Evolutionary conservation across 53 echinoderm and acorn worm species (phyloP).

Genomic region (Luidia sarsii): DNA sequence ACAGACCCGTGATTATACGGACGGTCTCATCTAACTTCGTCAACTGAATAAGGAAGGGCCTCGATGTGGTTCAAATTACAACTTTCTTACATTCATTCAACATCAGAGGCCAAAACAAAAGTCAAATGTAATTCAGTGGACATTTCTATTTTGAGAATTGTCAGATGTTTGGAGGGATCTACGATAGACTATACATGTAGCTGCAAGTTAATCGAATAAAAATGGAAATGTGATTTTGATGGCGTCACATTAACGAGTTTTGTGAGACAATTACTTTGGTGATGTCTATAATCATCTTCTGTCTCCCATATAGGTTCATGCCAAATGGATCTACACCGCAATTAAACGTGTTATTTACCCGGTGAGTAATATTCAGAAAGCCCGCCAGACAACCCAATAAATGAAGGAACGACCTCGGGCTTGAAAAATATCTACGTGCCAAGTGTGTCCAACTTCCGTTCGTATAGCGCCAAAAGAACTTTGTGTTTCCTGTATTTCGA

Average conservation of each 20-base stretch:
- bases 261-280: neutral
- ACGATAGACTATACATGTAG: no score
- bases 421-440: neutral
- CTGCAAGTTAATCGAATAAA: no score
- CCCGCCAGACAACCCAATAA: conserved; percentile 8
- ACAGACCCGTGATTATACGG: no score
- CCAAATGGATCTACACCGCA: conserved; percentile 7
- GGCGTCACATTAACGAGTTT: conserved; percentile 2
- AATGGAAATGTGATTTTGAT: neutral
- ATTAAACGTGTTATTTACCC: conserved; percentile 14
- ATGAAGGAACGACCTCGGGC: conserved; percentile 33
- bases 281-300: neutral
- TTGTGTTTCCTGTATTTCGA: conserved; percentile 24
- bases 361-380: neutral
- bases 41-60: no score
- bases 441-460: conserved; percentile 20
- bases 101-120: no score
- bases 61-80: no score
- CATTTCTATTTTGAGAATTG: no score
- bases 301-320: neutral
- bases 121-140: no score
- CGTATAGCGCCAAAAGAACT: neutral
- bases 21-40: no score
- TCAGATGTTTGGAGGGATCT: no score
- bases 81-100: no score